These are phyloP conservation scores for Ophion obscuratus DNA, from an alignment of 2,888 invertebrate species.

Conservation along the genomic window DNA sequence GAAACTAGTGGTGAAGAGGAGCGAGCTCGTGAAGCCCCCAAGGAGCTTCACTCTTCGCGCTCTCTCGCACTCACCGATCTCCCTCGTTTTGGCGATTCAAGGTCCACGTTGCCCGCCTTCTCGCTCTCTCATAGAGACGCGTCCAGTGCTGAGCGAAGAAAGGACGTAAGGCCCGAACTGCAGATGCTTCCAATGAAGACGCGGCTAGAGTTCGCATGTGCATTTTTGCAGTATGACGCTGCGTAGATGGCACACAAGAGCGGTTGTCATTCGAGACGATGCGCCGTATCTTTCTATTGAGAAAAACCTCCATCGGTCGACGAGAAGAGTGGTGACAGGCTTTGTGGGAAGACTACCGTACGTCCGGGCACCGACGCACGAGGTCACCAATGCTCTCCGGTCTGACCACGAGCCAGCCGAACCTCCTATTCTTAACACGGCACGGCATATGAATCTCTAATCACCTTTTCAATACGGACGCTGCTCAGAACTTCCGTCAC, in stretches of 20 bases:
- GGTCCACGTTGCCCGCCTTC: slow-evolving; percentile 29
- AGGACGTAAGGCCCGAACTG: slow-evolving; percentile 12
- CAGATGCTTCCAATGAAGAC: slow-evolving; percentile 13
- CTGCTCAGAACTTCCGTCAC: too few relatives aligned
- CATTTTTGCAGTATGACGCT: slow-evolving; percentile 6
- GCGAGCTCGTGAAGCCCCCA: slow-evolving; percentile 70
- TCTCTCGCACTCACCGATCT: slow-evolving; percentile 20
- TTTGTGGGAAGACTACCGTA: slow-evolving; percentile 28
- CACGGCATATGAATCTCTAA: slow-evolving; percentile 13
- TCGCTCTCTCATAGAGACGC: slow-evolving; percentile 3
- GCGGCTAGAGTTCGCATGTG: neutral
- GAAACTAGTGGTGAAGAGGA: slow-evolving; percentile 36
- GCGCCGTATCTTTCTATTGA: slow-evolving; percentile 34
- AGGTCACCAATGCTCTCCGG: slow-evolving; percentile 20
- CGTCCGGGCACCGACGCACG: neutral
- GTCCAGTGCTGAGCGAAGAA: neutral
- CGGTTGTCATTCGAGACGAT: slow-evolving; percentile 56
- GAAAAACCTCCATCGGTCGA: slow-evolving; percentile 22
- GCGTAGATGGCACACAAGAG: slow-evolving; percentile 1
- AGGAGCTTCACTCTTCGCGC: slow-evolving; percentile 46
- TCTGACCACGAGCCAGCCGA: slow-evolving; percentile 14
- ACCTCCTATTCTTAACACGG: slow-evolving; percentile 2
- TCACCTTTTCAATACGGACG: neutral
- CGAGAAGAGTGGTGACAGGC: slow-evolving; percentile 29
- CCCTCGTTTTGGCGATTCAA: slow-evolving; percentile 48